Percentiles rank a stretch among this genome's conserved stretches.
These are phyloP conservation scores for Antennarius maculatus DNA, from an alignment of 2,797 vertebrate species.

Conservation along the genomic window DNA sequence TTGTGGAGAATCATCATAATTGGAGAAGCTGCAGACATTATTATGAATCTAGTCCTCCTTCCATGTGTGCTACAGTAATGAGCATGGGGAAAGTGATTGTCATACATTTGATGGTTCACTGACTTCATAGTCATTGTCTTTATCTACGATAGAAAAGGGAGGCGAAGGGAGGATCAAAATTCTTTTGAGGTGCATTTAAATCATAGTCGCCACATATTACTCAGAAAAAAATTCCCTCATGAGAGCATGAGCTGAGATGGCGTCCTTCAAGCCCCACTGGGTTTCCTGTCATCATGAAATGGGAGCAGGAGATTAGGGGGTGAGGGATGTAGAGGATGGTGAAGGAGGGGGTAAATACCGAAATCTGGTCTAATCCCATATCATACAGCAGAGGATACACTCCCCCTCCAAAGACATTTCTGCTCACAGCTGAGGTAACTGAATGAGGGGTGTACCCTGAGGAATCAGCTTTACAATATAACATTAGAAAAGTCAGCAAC, in stretches of 20 bases:
- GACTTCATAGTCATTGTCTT: constrained; percentile 73
- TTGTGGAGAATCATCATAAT: constrained; percentile 53
- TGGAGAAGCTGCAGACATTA: constrained; percentile 50
- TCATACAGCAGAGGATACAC: constrained; percentile 70
- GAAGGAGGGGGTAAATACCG: constrained; percentile 66
- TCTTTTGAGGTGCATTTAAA: constrained; percentile 79
- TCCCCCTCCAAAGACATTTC: constrained; percentile 56
- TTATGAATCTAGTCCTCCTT: constrained; percentile 48
- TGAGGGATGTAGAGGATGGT: constrained; percentile 58
- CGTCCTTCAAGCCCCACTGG: constrained; percentile 82
- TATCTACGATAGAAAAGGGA: constrained; percentile 62
- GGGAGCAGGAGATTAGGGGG: constrained; percentile 74
- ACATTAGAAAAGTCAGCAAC: constrained; percentile 29
- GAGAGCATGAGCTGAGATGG: constrained; percentile 71
- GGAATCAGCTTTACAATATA: constrained; percentile 30
- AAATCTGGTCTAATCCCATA: constrained; percentile 79
- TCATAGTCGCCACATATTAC: constrained; percentile 73
- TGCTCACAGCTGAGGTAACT: constrained; percentile 47
- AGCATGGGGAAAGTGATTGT: constrained; percentile 72
- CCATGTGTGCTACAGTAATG: constrained; percentile 59
- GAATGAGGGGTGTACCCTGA: constrained; percentile 31
- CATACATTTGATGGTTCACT: constrained; percentile 72
- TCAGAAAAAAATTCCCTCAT: constrained; percentile 71
- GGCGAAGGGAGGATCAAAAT: constrained; percentile 52
- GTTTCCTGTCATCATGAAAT: constrained; percentile 78